phyloP scores from a whole-genome alignment of 2,888 invertebrate genomes.

The Rhodophaea formosa region DNA sequence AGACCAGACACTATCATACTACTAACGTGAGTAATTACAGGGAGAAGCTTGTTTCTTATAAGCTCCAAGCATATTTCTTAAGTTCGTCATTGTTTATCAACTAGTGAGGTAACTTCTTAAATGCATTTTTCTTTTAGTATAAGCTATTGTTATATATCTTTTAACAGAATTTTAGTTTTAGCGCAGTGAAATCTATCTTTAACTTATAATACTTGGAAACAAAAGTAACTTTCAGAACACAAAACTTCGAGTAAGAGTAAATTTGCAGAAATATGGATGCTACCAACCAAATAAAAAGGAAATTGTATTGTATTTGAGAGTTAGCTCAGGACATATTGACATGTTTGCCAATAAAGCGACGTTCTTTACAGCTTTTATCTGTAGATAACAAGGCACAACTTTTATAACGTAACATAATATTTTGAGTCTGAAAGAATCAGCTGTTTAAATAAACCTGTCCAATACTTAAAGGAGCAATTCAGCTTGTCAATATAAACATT shows the following conservation, averaged over 20 bases:
- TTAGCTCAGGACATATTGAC: not conserved
- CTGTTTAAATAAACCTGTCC: too few relatives aligned
- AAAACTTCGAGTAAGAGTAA: not conserved
- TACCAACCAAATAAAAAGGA: not conserved
- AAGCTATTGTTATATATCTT: not conserved
- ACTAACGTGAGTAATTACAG: too few relatives aligned
- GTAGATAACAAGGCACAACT: not conserved
- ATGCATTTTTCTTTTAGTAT: not conserved
- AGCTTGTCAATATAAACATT: too few relatives aligned
- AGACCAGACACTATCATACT: too few relatives aligned
- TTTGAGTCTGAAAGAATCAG: too few relatives aligned
- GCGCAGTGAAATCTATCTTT: not conserved
- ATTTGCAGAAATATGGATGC: not conserved
- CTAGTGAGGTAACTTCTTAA: not conserved
- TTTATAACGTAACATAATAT: too few relatives aligned
- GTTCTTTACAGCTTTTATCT: not conserved
- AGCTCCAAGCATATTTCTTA: too few relatives aligned
- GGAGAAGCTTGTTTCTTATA: too few relatives aligned
- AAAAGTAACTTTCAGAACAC: not conserved
- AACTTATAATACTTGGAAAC: not conserved
- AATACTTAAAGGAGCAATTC: too few relatives aligned
- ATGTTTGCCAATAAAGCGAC: not conserved
- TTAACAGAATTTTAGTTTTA: not conserved
- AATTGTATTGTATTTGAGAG: not conserved
- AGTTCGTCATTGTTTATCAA: not conserved